These are phyloP conservation scores for Villa cingulata DNA, from an alignment of 2,888 invertebrate species.

Conservation along the genomic window DNA sequence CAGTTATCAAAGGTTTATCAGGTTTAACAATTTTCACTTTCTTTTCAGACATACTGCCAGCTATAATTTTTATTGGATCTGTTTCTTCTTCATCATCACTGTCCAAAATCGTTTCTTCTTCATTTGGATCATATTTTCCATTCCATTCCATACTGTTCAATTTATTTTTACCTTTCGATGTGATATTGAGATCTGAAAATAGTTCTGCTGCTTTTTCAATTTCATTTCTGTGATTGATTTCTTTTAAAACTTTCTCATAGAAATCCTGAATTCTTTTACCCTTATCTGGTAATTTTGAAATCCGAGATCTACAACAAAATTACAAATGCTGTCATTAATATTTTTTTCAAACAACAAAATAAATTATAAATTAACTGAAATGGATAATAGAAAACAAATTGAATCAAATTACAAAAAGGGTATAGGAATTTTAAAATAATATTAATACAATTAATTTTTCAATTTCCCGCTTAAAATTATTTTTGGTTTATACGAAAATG, in stretches of 20 bases:
- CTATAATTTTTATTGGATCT: conserved; percentile 30
- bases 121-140: conserved; percentile 16
- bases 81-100: conserved; percentile 29
- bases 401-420: no score
- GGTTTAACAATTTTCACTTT: conserved; percentile 23
- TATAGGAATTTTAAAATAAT: no score
- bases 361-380: no score
- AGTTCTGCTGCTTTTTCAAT: conserved; percentile 25
- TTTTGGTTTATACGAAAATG: no score
- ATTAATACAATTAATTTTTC: no score
- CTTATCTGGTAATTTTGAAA: conserved; percentile 28
- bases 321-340: no score
- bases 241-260: conserved; percentile 24
- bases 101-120: conserved; percentile 24
- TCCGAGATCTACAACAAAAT: conserved; percentile 23
- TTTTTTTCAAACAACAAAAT: no score
- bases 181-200: conserved; percentile 31
- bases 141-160: conserved; percentile 30
- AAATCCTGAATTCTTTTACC: conserved; percentile 28
- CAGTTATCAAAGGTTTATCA: conserved; percentile 24
- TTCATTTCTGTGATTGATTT: conserved; percentile 24
- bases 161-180: conserved; percentile 21
- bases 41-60: conserved; percentile 27
- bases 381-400: no score
- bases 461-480: no score